These are phyloP conservation scores for Plotosus lineatus DNA, from an alignment of 2,113 vertebrate species.

Conservation along the genomic window DNA sequence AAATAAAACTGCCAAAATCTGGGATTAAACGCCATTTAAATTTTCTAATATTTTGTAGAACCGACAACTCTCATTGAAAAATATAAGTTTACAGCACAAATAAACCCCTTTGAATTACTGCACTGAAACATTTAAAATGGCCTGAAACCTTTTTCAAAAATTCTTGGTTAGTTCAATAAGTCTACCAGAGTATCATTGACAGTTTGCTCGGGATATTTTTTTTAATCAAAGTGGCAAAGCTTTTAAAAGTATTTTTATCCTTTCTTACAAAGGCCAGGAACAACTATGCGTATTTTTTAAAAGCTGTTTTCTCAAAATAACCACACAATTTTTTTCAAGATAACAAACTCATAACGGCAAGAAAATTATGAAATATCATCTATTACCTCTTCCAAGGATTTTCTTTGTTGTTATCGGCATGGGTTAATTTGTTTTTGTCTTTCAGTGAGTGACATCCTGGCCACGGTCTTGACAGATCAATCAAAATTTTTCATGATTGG, in stretches of 20 bases:
- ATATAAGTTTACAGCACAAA: background rate
- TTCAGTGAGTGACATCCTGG: no score
- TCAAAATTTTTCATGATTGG: no score
- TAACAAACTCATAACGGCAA: no score
- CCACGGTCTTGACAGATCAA: no score
- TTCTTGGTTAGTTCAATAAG: background rate
- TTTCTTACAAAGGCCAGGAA: no score
- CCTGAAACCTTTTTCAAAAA: background rate
- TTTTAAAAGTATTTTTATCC: background rate
- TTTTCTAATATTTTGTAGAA: background rate
- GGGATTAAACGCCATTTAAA: background rate
- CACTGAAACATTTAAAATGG: background rate
- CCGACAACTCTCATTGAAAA: background rate
- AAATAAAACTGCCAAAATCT: background rate
- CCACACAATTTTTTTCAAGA: no score
- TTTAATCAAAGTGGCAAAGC: background rate
- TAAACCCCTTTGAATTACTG: background rate
- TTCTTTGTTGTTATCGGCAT: no score
- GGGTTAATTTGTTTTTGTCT: no score
- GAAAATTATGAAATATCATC: no score
- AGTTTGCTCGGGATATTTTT: background rate
- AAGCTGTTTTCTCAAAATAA: no score
- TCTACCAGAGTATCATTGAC: background rate
- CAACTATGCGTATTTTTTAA: no score
- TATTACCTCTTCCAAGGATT: no score